Evolutionary conservation across 1,140 invertebrate species (phyloP), one percentile per base, ranked within the genome.

Genomic region (Papilio helenus): DNA sequence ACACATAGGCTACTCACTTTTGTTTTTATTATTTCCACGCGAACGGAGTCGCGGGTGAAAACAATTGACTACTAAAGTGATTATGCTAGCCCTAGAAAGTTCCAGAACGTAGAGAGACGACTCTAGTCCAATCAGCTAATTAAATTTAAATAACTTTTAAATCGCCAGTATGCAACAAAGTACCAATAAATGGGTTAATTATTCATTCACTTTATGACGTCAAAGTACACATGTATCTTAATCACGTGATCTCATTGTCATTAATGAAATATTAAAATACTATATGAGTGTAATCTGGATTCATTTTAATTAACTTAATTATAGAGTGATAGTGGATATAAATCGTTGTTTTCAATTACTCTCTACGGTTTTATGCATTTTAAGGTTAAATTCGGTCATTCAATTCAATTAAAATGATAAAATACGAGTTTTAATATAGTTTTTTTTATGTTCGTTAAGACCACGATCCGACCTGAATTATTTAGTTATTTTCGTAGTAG

Each of bases 231-330:
- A 26, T 26, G 55, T 23, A 10, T 14, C 23, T 34, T 34, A 29
- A 65, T 65, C 26, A 65, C 61, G 61, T 68, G 12, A 68, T 68
- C 26, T 26, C 20, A 26, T 26, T 29, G 26, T 26, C 9, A 34
- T 29, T 68, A 68, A 26, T 29, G 58, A 65, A 65, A 29, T 20
- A 26, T 29, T 65, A 26, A 65, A 26, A 65, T 65, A 65, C 58
- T 65, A 65, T 65, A 65, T 23, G 23, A 14, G 10, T 65, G 5
- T 23, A 26, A 3, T 34, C 26, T 29, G 61, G 14, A 68, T 65
- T 65, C 61, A 65, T 65, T 65, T 65, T 68, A 68, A 68, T 68
- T 16, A 29, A 68, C 10, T 68, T 29, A 68, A 68, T 68, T 68
- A 68, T 68, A 2, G 61, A 68, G 14, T 18, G 3, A 26, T 34